Evolutionary conservation across 2,113 vertebrate species (phyloP).

Genomic region (Eurystomus gularis): DNA sequence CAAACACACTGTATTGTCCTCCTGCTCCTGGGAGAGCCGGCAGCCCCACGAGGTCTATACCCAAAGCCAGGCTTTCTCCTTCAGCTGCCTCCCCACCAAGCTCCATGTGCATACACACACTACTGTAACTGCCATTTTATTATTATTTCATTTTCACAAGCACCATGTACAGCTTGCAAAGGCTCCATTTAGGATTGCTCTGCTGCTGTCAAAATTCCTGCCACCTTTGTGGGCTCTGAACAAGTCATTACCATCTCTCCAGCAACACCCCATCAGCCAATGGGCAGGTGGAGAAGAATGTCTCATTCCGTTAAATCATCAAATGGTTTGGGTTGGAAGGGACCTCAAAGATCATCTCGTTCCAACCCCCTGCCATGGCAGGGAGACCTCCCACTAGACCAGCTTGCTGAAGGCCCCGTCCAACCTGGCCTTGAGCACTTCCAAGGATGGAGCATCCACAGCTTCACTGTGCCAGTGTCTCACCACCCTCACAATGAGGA

Average conservation of each 20-base stretch:
- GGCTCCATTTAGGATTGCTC: neutral
- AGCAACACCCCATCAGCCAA: neutral
- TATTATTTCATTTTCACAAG: too few relatives aligned
- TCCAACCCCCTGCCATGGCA: too few relatives aligned
- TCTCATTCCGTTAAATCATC: neutral
- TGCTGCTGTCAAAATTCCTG: neutral
- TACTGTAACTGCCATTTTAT: neutral
- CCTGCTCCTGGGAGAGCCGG: neutral
- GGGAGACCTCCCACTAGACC: too few relatives aligned
- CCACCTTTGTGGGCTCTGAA: neutral
- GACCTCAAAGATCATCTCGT: too few relatives aligned
- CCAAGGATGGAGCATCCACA: too few relatives aligned
- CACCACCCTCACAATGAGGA: too few relatives aligned
- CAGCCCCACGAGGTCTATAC: neutral
- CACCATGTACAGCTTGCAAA: too few relatives aligned
- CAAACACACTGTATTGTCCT: fast-evolving
- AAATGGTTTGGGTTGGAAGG: too few relatives aligned
- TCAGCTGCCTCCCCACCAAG: too few relatives aligned
- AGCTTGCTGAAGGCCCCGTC: too few relatives aligned
- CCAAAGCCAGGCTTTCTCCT: neutral
- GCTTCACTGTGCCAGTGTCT: too few relatives aligned
- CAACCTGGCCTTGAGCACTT: too few relatives aligned
- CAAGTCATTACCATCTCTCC: neutral
- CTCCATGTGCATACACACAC: neutral
- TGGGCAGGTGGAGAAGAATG: neutral